These are phyloP conservation scores for Dasysyrphus albostriatus DNA, from an alignment of 2,888 invertebrate species.

Conservation along the genomic window DNA sequence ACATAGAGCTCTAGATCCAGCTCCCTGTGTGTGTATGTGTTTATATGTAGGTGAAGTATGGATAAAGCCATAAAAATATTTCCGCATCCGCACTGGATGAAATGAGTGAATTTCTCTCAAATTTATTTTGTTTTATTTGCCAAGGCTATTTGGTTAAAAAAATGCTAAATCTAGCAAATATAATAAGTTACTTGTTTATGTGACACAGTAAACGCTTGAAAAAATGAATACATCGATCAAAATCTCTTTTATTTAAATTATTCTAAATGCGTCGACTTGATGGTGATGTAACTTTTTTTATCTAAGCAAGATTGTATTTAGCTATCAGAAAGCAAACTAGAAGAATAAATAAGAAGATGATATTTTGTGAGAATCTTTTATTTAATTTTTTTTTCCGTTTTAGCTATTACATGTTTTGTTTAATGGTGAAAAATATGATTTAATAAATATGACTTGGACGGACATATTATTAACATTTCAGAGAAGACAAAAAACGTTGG, in stretches of 20 bases:
- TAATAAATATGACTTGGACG: background rate
- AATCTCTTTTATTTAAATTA: conserved; percentile 33
- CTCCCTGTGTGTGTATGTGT: background rate
- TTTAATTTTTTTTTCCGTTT: background rate
- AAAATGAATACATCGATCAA: conserved; percentile 37
- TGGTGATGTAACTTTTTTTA: conserved; percentile 14
- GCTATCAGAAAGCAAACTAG: background rate
- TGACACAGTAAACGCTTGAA: conserved; percentile 36
- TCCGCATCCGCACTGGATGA: conserved; percentile 48
- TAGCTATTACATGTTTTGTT: background rate
- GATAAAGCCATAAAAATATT: conserved; percentile 66
- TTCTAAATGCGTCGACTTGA: conserved; percentile 20
- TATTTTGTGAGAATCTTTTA: conserved; percentile 5
- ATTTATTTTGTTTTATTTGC: conserved; percentile 34
- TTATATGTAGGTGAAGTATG: background rate
- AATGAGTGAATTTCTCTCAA: conserved; percentile 49
- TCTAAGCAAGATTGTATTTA: background rate
- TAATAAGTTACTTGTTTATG: conserved; percentile 41
- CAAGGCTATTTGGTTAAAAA: conserved; percentile 25
- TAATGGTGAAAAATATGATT: background rate
- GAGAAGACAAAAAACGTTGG: too few relatives aligned
- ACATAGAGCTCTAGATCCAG: conserved; percentile 48
- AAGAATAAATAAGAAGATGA: background rate
- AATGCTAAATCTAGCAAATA: conserved; percentile 32
- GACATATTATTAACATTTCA: too few relatives aligned